Evolutionary conservation across 2,888 invertebrate genomes (phyloP).

Genomic region (Anarsia innoxiella): DNA sequence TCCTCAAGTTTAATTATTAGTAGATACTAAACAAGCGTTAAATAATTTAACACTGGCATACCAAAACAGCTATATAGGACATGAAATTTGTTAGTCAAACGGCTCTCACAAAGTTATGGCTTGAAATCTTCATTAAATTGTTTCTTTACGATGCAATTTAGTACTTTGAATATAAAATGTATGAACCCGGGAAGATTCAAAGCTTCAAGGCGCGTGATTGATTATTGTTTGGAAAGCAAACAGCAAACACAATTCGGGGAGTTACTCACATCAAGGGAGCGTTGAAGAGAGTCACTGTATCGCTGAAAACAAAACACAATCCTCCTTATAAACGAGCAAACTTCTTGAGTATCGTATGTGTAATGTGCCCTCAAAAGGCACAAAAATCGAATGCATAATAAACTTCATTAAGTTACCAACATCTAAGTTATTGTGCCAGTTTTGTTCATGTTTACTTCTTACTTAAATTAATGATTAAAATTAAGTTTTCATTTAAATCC

Average conservation of each 20-base stretch:
- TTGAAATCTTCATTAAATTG: neutral
- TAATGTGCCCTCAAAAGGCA: no score
- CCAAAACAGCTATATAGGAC: no score
- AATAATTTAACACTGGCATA: no score
- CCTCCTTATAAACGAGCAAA: neutral
- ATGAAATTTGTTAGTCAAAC: neutral
- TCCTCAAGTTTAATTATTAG: no score
- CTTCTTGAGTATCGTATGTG: no score
- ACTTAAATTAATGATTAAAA: no score
- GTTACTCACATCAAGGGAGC: slow-evolving; percentile 57
- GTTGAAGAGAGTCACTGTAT: slow-evolving; percentile 45
- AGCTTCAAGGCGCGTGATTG: slow-evolving; percentile 33
- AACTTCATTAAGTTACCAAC: no score
- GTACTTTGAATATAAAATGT: slow-evolving; percentile 14
- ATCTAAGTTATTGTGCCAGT: no score
- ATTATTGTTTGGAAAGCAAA: slow-evolving; percentile 55
- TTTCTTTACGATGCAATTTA: slow-evolving; percentile 8
- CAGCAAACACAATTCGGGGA: slow-evolving; percentile 44
- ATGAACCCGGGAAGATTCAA: slow-evolving; percentile 25
- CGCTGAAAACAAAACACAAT: slow-evolving; percentile 35
- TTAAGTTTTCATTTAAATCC: no score
- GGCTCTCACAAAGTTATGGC: neutral
- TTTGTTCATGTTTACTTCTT: no score
- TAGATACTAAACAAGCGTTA: no score
- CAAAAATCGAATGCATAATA: no score